Conservation (phyloP, 2,113 vertebrate species). For the Oophaga pumilio region DNA sequence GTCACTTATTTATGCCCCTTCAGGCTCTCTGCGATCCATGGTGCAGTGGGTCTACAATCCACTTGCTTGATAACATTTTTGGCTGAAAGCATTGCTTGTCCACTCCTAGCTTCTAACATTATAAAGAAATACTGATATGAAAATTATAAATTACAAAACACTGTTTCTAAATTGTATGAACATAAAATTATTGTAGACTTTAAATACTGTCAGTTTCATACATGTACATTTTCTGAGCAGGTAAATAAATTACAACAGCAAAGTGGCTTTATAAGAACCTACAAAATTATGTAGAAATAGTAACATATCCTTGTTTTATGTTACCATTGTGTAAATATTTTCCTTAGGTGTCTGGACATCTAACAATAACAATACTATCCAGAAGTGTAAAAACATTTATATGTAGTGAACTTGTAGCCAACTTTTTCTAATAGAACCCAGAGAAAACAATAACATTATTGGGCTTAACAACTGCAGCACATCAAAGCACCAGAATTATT, state of each 20-base stretch:
- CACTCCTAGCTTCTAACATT: not conserved
- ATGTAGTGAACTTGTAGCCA: not conserved
- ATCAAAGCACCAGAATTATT: not conserved
- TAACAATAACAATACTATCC: slow-evolving; percentile 9
- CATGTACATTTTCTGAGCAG: not conserved
- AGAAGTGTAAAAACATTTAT: slow-evolving; percentile 1
- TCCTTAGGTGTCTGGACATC: not conserved
- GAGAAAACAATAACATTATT: not conserved
- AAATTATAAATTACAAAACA: too few relatives aligned
- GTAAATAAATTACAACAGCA: not conserved
- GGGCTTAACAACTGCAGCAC: not conserved
- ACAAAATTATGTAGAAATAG: not conserved
- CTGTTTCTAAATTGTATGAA: not conserved
- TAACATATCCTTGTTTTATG: not conserved
- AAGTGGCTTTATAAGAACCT: not conserved
- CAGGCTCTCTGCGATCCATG: too few relatives aligned
- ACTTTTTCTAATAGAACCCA: not conserved
- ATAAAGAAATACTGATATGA: not conserved
- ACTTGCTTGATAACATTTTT: too few relatives aligned
- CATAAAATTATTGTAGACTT: not conserved
- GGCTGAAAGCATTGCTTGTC: too few relatives aligned
- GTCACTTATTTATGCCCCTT: too few relatives aligned
- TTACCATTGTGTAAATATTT: not conserved
- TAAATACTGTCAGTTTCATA: not conserved
- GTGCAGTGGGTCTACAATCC: too few relatives aligned